phyloP scores from a whole-genome alignment of 2,797 vertebrate species.

The Bryconaethiops microstoma region DNA sequence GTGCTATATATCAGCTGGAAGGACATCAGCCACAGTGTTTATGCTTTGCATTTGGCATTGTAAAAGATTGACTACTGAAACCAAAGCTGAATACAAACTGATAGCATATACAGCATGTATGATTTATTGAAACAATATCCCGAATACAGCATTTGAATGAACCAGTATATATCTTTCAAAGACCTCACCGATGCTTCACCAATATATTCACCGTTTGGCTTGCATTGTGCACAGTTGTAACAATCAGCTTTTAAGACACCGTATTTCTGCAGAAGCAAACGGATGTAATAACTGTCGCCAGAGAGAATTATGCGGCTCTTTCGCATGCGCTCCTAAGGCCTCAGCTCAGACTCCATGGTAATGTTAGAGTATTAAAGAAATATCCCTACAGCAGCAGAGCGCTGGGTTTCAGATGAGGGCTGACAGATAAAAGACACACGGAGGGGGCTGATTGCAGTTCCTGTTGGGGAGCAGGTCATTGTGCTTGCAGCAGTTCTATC shows the following conservation, averaged over 20 bases:
- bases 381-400: conserved; percentile 48
- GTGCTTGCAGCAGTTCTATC: background rate
- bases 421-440: conserved; percentile 59
- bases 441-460: conserved; percentile 13
- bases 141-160: background rate
- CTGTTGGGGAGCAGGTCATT: conserved; percentile 11
- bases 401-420: conserved; percentile 56
- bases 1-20: background rate
- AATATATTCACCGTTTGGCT: background rate
- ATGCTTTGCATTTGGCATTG: background rate
- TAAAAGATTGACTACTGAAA: too few relatives aligned
- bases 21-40: background rate
- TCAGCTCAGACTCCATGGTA: conserved; percentile 28
- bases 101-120: background rate
- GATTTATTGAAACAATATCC: conserved; percentile 16
- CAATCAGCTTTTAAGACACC: background rate
- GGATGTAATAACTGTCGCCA: conserved; percentile 3
- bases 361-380: conserved; percentile 53
- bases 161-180: background rate
- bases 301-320: conserved; percentile 2
- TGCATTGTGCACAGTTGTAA: background rate
- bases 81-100: background rate
- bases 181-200: background rate
- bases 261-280: background rate
- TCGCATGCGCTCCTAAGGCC: background rate